phyloP scores from a whole-genome alignment of 2,888 invertebrate genomes.

The Sepiola atlantica region DNA sequence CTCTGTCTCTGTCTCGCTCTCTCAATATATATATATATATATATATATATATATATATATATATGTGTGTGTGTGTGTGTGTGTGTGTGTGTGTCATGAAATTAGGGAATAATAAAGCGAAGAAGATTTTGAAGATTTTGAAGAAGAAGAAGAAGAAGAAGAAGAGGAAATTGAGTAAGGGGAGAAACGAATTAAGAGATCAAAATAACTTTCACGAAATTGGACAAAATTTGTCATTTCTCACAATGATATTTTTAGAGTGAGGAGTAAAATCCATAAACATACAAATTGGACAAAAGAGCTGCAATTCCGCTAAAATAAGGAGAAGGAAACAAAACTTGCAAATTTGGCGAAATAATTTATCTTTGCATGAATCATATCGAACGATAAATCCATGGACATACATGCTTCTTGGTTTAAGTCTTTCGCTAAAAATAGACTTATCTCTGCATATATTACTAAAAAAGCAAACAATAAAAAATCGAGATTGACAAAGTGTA shows the following conservation, averaged over 20 bases:
- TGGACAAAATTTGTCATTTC: neutral
- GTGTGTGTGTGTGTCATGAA: no score
- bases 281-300: neutral
- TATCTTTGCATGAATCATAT: neutral
- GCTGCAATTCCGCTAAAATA: neutral
- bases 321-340: neutral
- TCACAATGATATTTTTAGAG: neutral
- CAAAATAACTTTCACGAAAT: constrained; percentile 13
- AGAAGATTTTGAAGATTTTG: neutral
- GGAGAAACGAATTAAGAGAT: neutral
- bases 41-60: no score
- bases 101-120: neutral
- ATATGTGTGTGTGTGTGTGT: no score
- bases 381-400: neutral
- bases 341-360: neutral
- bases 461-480: neutral
- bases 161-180: neutral
- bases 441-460: neutral
- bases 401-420: neutral
- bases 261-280: neutral
- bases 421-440: neutral
- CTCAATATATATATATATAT: no score
- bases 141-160: neutral
- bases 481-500: neutral
- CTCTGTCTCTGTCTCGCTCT: no score